Evolutionary conservation across 2,113 vertebrate genomes (phyloP).

Genomic region (Alethe castanea): DNA sequence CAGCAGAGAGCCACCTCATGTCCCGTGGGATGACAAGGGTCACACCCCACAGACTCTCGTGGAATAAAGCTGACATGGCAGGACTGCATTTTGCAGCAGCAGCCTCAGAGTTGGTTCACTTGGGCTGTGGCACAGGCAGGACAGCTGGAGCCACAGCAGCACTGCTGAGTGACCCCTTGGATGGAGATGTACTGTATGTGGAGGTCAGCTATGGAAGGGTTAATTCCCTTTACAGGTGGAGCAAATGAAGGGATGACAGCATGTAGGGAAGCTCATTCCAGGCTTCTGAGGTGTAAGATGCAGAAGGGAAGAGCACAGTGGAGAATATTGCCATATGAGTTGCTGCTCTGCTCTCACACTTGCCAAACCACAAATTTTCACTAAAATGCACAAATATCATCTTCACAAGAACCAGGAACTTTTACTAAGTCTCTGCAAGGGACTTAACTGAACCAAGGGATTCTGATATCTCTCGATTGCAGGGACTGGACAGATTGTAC

Average conservation of each 20-base stretch:
- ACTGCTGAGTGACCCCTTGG: neutral
- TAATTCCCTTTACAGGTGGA: neutral
- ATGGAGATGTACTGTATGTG: rapidly evolving
- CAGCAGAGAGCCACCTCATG: neutral
- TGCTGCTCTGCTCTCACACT: neutral
- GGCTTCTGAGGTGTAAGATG: neutral
- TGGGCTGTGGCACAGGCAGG: neutral
- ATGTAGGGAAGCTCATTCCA: neutral
- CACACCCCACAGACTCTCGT: neutral
- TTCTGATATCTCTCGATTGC: neutral
- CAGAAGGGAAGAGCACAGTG: neutral
- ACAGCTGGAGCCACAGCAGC: neutral
- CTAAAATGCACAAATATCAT: neutral
- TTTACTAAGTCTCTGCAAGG: neutral
- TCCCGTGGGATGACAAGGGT: neutral
- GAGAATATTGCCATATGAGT: neutral
- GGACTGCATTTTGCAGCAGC: neutral
- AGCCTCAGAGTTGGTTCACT: neutral
- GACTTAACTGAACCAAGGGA: neutral
- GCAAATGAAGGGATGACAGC: rapidly evolving
- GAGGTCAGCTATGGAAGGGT: neutral
- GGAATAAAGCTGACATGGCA: neutral
- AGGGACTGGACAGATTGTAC: neutral
- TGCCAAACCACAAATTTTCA: neutral
- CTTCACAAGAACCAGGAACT: neutral